These are phyloP conservation scores for Cavia aperea DNA, from an alignment of 2,113 vertebrate species.

Conservation along the genomic window DNA sequence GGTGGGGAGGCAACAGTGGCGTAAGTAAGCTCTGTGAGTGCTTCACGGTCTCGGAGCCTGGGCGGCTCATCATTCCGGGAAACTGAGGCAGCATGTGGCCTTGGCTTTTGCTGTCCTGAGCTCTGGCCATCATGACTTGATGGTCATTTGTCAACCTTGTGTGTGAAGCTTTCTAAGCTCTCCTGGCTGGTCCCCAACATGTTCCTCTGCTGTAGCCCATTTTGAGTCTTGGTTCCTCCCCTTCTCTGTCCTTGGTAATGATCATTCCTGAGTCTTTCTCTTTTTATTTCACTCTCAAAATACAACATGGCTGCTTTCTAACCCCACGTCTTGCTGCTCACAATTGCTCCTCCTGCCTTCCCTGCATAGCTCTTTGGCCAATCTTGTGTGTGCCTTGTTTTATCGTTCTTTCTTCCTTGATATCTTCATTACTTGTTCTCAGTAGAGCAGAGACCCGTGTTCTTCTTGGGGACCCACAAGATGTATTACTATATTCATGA, in stretches of 20 bases:
- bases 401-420: not conserved
- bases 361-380: not conserved
- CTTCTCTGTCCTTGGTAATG: not conserved
- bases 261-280: not conserved
- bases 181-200: not conserved
- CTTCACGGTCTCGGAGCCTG: not conserved
- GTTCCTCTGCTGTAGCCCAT: not conserved
- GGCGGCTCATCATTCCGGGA: not conserved
- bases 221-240: not conserved
- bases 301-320: not conserved
- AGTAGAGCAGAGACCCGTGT: not conserved
- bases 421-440: not conserved
- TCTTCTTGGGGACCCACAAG: not conserved
- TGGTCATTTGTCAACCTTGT: not conserved
- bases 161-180: not conserved
- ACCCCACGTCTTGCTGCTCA: not conserved
- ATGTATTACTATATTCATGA: not conserved
- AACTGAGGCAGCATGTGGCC: not conserved
- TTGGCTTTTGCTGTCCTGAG: not conserved
- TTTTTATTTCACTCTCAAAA: not conserved
- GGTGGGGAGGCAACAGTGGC: not conserved
- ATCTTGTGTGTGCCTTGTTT: not conserved
- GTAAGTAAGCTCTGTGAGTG: not conserved
- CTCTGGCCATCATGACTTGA: not conserved
- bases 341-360: not conserved